Evolutionary conservation across 2,888 invertebrate genomes (phyloP).

Genomic region (Unio delphinus): DNA sequence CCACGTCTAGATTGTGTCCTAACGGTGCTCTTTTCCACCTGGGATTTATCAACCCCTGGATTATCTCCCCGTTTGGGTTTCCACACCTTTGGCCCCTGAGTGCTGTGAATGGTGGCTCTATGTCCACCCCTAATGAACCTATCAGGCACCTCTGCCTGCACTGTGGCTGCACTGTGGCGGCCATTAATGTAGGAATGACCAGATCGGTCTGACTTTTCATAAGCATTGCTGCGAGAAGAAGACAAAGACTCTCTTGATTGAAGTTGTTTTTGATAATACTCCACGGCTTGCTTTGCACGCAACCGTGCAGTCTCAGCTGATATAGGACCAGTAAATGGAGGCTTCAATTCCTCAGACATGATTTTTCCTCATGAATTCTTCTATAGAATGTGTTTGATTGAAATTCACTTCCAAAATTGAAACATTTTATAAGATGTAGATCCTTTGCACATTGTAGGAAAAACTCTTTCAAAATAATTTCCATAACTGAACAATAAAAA

Average conservation of each 20-base stretch:
- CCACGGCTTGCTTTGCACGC: constrained; percentile 58
- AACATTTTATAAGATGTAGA: not conserved
- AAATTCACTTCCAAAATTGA: constrained; percentile 2
- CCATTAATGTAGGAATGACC: constrained; percentile 25
- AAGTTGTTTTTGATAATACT: constrained; percentile 57
- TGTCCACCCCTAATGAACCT: constrained; percentile 48
- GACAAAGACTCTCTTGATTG: constrained; percentile 29
- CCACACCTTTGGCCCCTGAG: constrained; percentile 38
- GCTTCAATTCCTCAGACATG: constrained; percentile 41
- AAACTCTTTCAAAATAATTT: too few relatives aligned
- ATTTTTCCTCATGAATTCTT: constrained; percentile 8
- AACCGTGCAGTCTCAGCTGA: constrained; percentile 54
- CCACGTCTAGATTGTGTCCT: constrained; percentile 27
- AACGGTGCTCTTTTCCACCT: constrained; percentile 28
- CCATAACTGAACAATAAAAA: too few relatives aligned
- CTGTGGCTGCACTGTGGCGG: constrained; percentile 28
- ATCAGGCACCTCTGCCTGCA: constrained; percentile 27
- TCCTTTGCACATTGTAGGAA: too few relatives aligned
- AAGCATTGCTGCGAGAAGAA: constrained; percentile 10
- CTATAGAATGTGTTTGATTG: not conserved
- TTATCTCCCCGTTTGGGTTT: constrained; percentile 31
- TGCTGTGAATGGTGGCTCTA: constrained; percentile 46
- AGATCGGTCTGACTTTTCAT: constrained; percentile 23
- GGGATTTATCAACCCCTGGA: constrained; percentile 6
- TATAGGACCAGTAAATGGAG: constrained; percentile 41